Evolutionary conservation across 2,888 invertebrate genomes (phyloP).

Genomic region (Cerastoderma edule): DNA sequence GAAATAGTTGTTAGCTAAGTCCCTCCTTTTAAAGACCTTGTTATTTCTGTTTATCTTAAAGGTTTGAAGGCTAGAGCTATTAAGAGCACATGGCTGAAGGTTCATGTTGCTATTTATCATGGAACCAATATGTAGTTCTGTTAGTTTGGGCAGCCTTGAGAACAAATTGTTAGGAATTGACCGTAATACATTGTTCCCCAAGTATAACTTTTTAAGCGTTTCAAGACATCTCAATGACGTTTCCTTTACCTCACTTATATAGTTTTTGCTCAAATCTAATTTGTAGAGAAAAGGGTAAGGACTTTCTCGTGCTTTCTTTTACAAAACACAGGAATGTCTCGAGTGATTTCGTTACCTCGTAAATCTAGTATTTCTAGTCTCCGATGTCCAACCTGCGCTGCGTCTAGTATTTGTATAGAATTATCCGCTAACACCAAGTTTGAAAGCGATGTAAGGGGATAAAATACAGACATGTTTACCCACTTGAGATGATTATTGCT

Average conservation of each 20-base stretch:
- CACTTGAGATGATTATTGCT: neutral
- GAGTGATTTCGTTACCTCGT: constrained; percentile 1
- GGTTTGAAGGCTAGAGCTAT: constrained; percentile 6
- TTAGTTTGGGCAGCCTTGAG: neutral
- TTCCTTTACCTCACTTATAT: neutral
- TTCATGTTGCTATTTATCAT: constrained; percentile 21
- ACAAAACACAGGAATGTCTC: constrained; percentile 1
- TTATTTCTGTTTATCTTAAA: constrained; percentile 10
- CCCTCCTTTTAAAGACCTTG: constrained; percentile 1
- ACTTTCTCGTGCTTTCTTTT: neutral
- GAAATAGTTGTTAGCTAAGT: constrained; percentile 3
- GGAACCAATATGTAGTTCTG: neutral
- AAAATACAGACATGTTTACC: neutral
- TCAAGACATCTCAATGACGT: constrained; percentile 6
- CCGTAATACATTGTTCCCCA: constrained; percentile 1
- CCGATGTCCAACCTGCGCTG: neutral
- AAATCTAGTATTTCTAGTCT: constrained; percentile 3
- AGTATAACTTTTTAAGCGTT: neutral
- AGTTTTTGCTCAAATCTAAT: constrained; percentile 14
- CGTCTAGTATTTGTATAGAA: constrained; percentile 6
- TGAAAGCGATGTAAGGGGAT: neutral
- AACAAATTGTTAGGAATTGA: constrained; percentile 1
- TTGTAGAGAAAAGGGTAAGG: neutral
- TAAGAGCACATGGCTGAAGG: neutral
- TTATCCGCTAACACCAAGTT: neutral